phyloP scores from a whole-genome alignment of 2,797 vertebrate genomes.

The Mormyrops boulengeri region DNA sequence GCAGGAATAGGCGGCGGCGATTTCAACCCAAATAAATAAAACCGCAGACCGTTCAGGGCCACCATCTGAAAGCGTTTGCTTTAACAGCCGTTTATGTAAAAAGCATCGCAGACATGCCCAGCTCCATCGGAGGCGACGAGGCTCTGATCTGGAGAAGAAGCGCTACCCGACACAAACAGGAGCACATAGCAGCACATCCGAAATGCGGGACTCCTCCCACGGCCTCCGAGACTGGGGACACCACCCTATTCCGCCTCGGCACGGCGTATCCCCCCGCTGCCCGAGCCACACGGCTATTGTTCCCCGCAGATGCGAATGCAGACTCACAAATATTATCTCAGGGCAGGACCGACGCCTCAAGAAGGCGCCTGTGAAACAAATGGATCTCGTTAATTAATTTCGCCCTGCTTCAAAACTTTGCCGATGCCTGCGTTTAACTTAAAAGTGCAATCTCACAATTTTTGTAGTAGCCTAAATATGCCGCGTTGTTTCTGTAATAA shows the following conservation, averaged over 20 bases:
- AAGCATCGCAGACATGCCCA: conserved; percentile 31
- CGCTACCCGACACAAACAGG: conserved; percentile 40
- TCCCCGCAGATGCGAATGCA: background rate
- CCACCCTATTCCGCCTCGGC: conserved; percentile 41
- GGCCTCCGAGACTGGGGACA: conserved; percentile 30
- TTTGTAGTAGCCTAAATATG: background rate
- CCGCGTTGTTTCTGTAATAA: background rate
- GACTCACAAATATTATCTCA: background rate
- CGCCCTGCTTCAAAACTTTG: background rate
- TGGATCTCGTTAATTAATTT: background rate
- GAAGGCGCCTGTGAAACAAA: background rate
- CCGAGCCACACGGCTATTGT: conserved; percentile 5
- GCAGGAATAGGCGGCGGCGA: conserved; percentile 39
- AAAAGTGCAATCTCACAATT: background rate
- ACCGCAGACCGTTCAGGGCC: conserved; percentile 47
- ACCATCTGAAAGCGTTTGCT: conserved; percentile 49
- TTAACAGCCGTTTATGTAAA: conserved; percentile 30
- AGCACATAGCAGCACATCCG: conserved; percentile 56
- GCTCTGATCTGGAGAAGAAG: conserved; percentile 44
- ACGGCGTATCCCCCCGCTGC: conserved; percentile 3
- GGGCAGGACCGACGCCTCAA: background rate
- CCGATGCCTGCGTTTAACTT: background rate
- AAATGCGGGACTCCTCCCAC: conserved; percentile 55
- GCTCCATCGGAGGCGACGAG: conserved; percentile 32
- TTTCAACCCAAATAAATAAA: conserved; percentile 47